Evolutionary conservation across 2,797 vertebrate genomes (phyloP).

Genomic region (Hirundo rustica): DNA sequence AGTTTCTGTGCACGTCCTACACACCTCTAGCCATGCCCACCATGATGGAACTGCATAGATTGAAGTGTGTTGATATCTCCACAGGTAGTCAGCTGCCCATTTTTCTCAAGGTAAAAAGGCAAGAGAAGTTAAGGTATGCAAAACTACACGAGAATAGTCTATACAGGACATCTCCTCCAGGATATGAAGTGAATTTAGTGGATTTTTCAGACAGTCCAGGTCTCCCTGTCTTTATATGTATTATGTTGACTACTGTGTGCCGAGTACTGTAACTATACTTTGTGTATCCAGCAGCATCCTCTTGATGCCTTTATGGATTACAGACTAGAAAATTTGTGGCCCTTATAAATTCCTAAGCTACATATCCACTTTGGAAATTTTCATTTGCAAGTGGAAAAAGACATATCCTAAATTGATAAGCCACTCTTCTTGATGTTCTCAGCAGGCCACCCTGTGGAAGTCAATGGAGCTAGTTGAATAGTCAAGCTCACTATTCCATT

Average conservation of each 20-base stretch:
- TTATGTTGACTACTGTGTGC: neutral
- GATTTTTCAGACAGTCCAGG: neutral
- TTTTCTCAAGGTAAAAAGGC: neutral
- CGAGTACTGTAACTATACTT: neutral
- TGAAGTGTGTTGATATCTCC: neutral
- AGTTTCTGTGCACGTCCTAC: neutral
- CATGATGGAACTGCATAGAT: neutral
- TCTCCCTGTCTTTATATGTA: neutral
- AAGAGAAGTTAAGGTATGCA: neutral
- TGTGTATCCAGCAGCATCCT: neutral
- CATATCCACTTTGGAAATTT: neutral
- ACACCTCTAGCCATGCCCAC: neutral
- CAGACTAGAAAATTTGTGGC: neutral
- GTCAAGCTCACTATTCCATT: neutral
- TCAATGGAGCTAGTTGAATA: neutral
- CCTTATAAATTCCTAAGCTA: neutral
- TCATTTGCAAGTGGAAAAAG: neutral
- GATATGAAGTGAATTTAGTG: neutral
- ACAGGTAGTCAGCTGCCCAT: neutral
- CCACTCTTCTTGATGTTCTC: neutral
- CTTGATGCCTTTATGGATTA: neutral
- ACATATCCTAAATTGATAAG: neutral
- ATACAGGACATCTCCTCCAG: neutral
- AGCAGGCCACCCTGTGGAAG: neutral
- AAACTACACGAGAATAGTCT: neutral